phyloP scores from a whole-genome alignment of 2,797 vertebrate genomes.

The Cynodonichthys magdalenae region DNA sequence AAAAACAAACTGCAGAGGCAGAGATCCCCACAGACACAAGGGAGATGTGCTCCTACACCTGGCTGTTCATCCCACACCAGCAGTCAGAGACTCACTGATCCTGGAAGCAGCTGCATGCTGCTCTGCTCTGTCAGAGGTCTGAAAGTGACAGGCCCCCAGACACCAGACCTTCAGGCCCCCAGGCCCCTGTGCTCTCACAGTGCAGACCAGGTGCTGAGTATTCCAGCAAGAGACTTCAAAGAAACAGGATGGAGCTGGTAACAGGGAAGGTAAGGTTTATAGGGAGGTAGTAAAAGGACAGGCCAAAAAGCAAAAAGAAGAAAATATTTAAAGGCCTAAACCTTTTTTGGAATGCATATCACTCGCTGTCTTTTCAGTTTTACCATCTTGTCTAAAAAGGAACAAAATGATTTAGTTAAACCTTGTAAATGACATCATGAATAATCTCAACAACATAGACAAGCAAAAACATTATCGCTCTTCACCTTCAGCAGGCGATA shows the following conservation, averaged over 20 bases:
- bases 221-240: conserved; percentile 23
- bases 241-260: conserved; percentile 9
- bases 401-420: too few relatives aligned
- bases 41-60: conserved; percentile 62
- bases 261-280: conserved; percentile 7
- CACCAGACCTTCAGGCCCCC: conserved; percentile 23
- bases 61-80: conserved; percentile 48
- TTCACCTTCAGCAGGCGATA: too few relatives aligned
- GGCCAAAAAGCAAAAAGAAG: not conserved
- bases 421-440: too few relatives aligned
- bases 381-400: too few relatives aligned
- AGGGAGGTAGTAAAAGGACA: conserved; percentile 4
- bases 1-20: conserved; percentile 16
- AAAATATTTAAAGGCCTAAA: too few relatives aligned
- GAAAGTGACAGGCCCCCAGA: conserved; percentile 44
- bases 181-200: conserved; percentile 13
- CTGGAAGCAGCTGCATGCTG: conserved; percentile 49
- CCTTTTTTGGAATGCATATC: too few relatives aligned
- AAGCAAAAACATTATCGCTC: too few relatives aligned
- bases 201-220: conserved; percentile 25
- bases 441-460: too few relatives aligned
- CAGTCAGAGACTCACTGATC: conserved; percentile 61
- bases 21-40: conserved; percentile 53
- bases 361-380: too few relatives aligned
- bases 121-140: conserved; percentile 40